These are phyloP conservation scores for Urosaurus nigricauda DNA, from an alignment of 2,797 vertebrate species.

Conservation along the genomic window DNA sequence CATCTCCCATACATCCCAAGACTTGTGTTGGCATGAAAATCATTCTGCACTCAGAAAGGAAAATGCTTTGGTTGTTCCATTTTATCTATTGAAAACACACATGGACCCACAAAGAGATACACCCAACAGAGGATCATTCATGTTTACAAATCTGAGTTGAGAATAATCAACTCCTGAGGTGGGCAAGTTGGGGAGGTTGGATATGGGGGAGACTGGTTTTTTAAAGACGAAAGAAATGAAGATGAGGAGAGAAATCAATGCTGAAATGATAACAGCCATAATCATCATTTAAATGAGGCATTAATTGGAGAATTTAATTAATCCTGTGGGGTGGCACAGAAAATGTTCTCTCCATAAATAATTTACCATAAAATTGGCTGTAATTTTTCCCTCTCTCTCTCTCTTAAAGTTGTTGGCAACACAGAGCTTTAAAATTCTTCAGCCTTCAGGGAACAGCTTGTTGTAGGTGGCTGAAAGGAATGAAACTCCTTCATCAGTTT, in stretches of 20 bases:
- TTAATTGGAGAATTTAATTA: slow-evolving; percentile 82
- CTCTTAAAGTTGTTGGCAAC: slow-evolving; percentile 37
- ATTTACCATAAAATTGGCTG: slow-evolving; percentile 66
- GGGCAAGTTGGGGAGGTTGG: background rate
- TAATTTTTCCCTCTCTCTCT: background rate
- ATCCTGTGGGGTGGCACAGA: slow-evolving; percentile 54
- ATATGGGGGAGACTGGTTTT: slow-evolving; percentile 48
- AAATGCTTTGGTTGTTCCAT: background rate
- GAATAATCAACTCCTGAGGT: slow-evolving; percentile 48
- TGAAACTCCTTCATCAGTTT: background rate
- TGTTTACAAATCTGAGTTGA: background rate
- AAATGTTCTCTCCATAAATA: slow-evolving; percentile 66
- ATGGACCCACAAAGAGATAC: slow-evolving; percentile 3
- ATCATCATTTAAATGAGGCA: slow-evolving; percentile 74
- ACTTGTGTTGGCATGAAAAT: background rate
- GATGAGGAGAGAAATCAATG: slow-evolving; percentile 64
- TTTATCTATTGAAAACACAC: slow-evolving; percentile 16
- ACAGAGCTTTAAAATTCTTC: background rate
- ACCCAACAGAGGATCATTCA: background rate
- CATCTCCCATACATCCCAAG: background rate
- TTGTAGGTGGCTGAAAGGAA: background rate
- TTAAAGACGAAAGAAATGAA: slow-evolving; percentile 49
- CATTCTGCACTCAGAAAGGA: fast-evolving
- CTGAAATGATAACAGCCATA: slow-evolving; percentile 74
- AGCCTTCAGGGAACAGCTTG: background rate